Base-by-base conservation (phyloP, 2,797 vertebrate genomes). In the Diplodus puntazzo region DNA sequence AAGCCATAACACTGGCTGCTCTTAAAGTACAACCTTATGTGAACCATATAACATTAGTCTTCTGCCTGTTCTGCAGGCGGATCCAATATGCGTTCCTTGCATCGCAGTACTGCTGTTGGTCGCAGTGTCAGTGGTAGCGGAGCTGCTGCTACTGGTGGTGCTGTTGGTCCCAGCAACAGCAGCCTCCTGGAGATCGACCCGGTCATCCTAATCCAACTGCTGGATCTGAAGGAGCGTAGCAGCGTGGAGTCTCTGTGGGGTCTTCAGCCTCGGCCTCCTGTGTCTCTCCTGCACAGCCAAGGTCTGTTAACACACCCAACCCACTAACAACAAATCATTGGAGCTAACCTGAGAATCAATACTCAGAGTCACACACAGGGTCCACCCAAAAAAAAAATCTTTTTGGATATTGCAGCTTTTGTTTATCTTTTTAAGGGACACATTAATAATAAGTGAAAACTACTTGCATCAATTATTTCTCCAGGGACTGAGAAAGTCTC, bases 181-280 rank as follows among this genome's bases (percentile, higher is more conserved):
- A 97, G 96, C 77, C 95, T 99, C 30, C 92, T 99, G 82, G 98
- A 99, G 53, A 96, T 99, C 5, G 98, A 99, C 92, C 98, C 98
- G 0, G 95, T 99, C 69, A 97, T 99, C 84, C 94, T 99, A 86
- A 98, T 99, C 90, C 98, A 99, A 83, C 92, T 99, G 75, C 86
- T 99, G 94, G 98, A 99, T 81, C 94, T 99, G 16, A 98, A 99
- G 81, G 98, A 99, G 89, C 95, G 97, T 72, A 97, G 95, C 81
- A 96, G 96, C 23, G 95, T 99, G 92, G 98, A 99, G 87, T 96
- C 97, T 69, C 88, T 99, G n/a, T 99, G 97, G 98, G 96, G 97
- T 12, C 96, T 99, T 72, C 98, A 98, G 93, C 97, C 98, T 57
- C 96, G 96, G 3, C 98, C 97, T 0, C 96, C 97, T 5, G 90